Percentiles rank a stretch among this genome's conserved stretches.
Evolutionary conservation across 37 sponge, comb jelly and placozoan genomes (phyloP).

Genomic region (Petrosia ficiformis): DNA sequence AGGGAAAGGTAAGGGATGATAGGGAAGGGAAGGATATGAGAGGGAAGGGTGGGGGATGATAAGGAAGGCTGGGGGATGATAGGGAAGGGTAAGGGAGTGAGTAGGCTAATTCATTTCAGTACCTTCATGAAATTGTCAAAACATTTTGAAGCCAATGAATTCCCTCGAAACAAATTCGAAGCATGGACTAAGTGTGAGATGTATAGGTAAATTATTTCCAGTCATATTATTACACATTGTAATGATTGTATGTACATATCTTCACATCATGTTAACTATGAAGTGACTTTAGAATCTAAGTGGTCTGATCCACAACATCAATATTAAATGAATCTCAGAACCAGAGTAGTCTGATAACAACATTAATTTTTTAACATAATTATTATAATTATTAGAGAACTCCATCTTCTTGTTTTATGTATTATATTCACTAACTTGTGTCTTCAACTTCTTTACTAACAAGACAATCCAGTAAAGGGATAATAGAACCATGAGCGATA

Average conservation of each 20-base stretch:
- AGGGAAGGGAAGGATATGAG: too few relatives aligned
- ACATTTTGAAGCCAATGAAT: slow-evolving; percentile 87
- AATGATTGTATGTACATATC: background rate
- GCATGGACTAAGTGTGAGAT: slow-evolving; percentile 27
- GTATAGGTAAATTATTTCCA: too few relatives aligned
- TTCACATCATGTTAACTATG: too few relatives aligned
- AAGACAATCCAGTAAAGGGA: slow-evolving; percentile 68
- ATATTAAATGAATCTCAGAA: too few relatives aligned
- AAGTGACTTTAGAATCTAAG: too few relatives aligned
- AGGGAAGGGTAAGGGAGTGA: slow-evolving; percentile 13
- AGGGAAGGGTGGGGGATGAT: too few relatives aligned
- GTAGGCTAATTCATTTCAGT: background rate
- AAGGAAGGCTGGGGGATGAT: background rate
- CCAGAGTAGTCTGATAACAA: background rate
- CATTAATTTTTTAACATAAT: background rate
- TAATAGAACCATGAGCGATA: slow-evolving; percentile 68
- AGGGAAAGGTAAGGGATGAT: too few relatives aligned
- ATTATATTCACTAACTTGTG: slow-evolving; percentile 47
- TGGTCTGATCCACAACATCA: too few relatives aligned
- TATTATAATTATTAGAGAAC: background rate
- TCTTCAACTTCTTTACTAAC: slow-evolving; percentile 50
- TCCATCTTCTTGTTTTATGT: background rate
- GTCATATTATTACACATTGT: too few relatives aligned
- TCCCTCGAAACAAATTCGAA: slow-evolving; percentile 78
- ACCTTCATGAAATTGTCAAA: slow-evolving; percentile 97